phyloP scores from a whole-genome alignment of 1,140 invertebrate species.

The Dendroctonus ponderosae region DNA sequence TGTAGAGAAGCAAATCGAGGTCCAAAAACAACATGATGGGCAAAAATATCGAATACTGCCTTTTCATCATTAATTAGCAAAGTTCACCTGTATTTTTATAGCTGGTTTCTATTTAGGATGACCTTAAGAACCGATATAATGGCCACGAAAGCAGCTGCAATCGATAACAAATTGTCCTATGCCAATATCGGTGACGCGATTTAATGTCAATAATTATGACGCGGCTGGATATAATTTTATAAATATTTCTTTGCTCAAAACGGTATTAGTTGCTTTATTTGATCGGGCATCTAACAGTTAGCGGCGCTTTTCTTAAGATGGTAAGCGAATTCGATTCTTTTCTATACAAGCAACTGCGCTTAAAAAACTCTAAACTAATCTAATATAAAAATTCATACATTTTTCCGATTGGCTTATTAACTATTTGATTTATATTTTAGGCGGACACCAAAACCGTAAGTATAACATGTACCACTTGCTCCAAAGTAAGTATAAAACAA shows the following conservation, averaged over 20 bases:
- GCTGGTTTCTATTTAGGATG: neutral
- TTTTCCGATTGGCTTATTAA: too few relatives aligned
- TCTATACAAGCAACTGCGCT: too few relatives aligned
- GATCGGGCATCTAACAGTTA: too few relatives aligned
- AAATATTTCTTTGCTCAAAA: constrained; percentile 8
- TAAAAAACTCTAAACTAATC: too few relatives aligned
- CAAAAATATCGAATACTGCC: too few relatives aligned
- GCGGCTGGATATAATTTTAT: neutral
- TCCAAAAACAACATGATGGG: too few relatives aligned
- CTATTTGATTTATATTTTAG: neutral
- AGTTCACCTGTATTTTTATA: constrained; percentile 4
- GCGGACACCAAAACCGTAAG: neutral
- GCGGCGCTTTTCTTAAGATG: too few relatives aligned
- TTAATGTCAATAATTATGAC: too few relatives aligned
- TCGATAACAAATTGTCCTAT: neutral
- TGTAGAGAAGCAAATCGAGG: too few relatives aligned
- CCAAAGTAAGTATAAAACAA: neutral
- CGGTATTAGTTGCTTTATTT: neutral
- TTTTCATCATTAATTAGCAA: too few relatives aligned
- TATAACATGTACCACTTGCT: neutral
- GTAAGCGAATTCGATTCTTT: too few relatives aligned
- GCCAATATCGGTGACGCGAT: constrained; percentile 5
- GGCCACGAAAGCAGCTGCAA: neutral
- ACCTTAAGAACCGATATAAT: neutral
- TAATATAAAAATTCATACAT: too few relatives aligned